Evolutionary conservation across 2,888 invertebrate genomes (phyloP).

Genomic region (Dasypolia templi): DNA sequence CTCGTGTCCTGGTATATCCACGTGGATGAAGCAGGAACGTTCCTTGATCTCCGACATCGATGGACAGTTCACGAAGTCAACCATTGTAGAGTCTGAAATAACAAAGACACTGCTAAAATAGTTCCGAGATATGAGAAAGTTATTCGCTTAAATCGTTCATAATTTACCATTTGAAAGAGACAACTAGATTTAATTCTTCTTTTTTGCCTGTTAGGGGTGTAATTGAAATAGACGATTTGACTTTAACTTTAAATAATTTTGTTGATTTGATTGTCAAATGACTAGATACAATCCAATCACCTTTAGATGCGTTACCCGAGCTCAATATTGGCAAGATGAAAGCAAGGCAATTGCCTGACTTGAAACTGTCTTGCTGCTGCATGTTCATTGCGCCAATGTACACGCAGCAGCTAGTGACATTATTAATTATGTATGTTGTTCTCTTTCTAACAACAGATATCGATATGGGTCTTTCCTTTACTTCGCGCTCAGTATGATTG

Average conservation of each 20-base stretch:
- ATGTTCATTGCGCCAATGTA: no score
- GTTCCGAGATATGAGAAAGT: background rate
- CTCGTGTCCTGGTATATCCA: slow-evolving; percentile 96
- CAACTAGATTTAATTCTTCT: background rate
- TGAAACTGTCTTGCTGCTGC: no score
- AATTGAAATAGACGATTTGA: background rate
- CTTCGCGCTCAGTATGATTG: no score
- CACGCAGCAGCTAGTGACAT: no score
- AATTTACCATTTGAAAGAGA: background rate
- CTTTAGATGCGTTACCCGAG: no score
- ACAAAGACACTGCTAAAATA: background rate
- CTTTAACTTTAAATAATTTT: background rate
- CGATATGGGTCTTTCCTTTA: no score
- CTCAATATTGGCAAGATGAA: no score
- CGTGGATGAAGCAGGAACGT: slow-evolving; percentile 96
- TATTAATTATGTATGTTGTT: no score
- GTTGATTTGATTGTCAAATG: no score
- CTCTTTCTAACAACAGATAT: no score
- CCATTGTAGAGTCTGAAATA: slow-evolving; percentile 93
- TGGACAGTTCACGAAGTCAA: slow-evolving; percentile 95
- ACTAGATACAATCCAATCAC: no score
- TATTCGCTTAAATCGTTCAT: background rate
- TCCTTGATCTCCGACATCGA: slow-evolving; percentile 96
- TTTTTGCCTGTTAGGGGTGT: background rate
- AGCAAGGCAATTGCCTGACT: no score